Percentiles rank a stretch among this genome's conserved stretches.
These are phyloP conservation scores for Rhegmatorhina hoffmannsi DNA, from an alignment of 2,113 vertebrate genomes.

Conservation along the genomic window DNA sequence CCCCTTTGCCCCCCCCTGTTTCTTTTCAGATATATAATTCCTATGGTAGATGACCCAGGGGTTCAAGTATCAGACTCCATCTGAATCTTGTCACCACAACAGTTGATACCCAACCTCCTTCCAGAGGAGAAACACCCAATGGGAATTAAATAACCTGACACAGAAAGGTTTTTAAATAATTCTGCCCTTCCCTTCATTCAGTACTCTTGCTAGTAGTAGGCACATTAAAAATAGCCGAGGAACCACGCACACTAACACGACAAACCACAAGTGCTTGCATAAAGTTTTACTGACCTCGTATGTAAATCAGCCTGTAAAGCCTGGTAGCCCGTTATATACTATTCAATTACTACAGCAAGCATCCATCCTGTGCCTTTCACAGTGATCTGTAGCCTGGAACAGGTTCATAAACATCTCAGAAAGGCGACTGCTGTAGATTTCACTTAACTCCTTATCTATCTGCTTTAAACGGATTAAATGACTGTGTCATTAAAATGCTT, in stretches of 20 bases:
- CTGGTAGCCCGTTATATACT: background rate
- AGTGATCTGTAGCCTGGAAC: slow-evolving; percentile 1
- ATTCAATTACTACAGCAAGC: background rate
- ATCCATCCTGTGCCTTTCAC: slow-evolving; percentile 3
- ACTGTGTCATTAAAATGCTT: slow-evolving; percentile 50
- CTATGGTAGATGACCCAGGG: background rate
- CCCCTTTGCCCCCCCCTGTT: too few species aligned
- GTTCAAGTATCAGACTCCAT: background rate
- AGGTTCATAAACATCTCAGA: slow-evolving; percentile 40
- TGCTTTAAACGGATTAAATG: slow-evolving; percentile 29
- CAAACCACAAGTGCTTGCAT: background rate
- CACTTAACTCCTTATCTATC: slow-evolving; percentile 63
- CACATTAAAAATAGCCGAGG: background rate
- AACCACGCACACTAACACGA: background rate
- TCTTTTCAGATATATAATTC: background rate
- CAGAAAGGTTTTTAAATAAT: background rate
- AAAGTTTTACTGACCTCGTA: background rate
- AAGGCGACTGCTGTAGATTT: slow-evolving; percentile 16
- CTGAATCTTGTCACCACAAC: background rate
- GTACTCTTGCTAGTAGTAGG: background rate
- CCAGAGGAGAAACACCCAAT: background rate
- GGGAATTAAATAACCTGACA: background rate
- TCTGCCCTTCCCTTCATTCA: background rate
- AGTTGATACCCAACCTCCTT: background rate
- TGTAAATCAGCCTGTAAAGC: slow-evolving; percentile 7